Conservation (phyloP, 2,797 vertebrate genomes). For the Scolopax bukidnonensis region DNA sequence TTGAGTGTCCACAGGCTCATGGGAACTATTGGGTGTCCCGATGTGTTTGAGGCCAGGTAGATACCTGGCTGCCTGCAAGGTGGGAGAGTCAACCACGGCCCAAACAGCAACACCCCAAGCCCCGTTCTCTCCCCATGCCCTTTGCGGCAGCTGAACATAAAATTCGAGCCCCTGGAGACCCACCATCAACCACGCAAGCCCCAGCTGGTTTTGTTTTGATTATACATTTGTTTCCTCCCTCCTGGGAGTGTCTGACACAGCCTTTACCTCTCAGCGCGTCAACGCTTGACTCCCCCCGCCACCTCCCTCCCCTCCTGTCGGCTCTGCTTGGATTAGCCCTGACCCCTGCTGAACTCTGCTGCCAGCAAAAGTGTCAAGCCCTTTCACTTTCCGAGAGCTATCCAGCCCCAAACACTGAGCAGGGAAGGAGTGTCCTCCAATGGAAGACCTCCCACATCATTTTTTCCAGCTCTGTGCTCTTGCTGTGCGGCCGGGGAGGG, state of each 20-base stretch:
- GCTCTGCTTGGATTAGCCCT: conserved; percentile 60
- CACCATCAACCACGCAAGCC: not conserved
- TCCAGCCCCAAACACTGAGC: not conserved
- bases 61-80: not conserved
- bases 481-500: accelerated
- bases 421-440: conserved; percentile 10
- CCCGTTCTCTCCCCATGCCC: accelerated
- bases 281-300: not conserved
- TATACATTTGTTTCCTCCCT: conserved; percentile 61
- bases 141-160: conserved; percentile 2
- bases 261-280: conserved; percentile 63
- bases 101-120: not conserved
- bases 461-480: not conserved
- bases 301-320: not conserved
- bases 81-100: accelerated
- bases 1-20: accelerated
- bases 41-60: not conserved
- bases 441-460: not conserved
- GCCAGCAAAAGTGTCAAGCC: conserved; percentile 43
- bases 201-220: conserved; percentile 57
- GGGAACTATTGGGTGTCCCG: not conserved
- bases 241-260: conserved; percentile 61
- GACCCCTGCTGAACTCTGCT: conserved; percentile 52
- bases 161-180: not conserved
- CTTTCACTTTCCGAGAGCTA: conserved; percentile 40